Base-by-base conservation (phyloP, 2,888 invertebrate species). In the Rosalia funebris region DNA sequence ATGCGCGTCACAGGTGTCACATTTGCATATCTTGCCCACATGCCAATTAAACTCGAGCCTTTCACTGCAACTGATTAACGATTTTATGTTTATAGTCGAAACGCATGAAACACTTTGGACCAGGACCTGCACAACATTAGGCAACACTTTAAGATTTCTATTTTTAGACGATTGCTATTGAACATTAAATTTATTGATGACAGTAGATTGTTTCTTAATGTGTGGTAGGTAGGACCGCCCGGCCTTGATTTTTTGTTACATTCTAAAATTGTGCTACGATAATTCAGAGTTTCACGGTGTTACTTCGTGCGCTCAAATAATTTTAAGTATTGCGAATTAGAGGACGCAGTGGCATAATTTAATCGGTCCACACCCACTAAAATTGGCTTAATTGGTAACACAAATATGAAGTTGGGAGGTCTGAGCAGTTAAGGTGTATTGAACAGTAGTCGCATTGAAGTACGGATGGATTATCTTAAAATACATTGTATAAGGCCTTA, bases 171-270 rank as follows among this genome's bases (percentile, higher is more conserved):
- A 50, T 39, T 17, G 25, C 19, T 10, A 37, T 14, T 11, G 50
- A 50, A 39, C 17, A 25, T 50, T 50, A 37, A 39, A 50, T 20
- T 20, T 39, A 25, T 20, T 50, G 50, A 36, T 47, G 47, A 36
- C 47, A 47, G 20, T 10, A 37, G 39, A 50, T 50, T 50, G 37
- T 50, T 39, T 20, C 14, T 39, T 39, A 37, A 50, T 47, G 34
- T 36, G 37, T 39, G 2, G 37, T 39, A 37, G 50, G 50, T 50
- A 50, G 50, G 34, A 50, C 39, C 11, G 11, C 50, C 20, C 39
- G 41, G 32, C 52, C 52, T 52, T 52, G 52, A 32, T 41, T 39
- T 50, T 48, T 50, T 52, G 10, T 31, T 52, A 41, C 52, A 31
- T 41, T 52, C 32, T 41, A 10, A 50, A 50, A 50, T 15, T 15